Evolutionary conservation across 2,888 invertebrate genomes (phyloP), one percentile per base, ranked within the genome.

Genomic region (Drosophila suboccidentalis): DNA sequence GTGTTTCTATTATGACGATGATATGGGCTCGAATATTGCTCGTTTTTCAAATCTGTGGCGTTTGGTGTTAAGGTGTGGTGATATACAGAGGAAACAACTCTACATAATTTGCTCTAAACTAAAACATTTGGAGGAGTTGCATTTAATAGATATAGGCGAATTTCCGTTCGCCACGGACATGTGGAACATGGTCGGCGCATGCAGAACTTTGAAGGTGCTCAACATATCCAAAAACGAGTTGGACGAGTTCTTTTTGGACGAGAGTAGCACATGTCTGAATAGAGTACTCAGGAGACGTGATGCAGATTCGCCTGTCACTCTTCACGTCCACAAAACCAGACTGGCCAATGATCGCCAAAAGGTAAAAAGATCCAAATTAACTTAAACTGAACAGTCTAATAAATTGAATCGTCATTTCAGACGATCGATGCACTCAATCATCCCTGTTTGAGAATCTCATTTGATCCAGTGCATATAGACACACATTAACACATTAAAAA

Each of bases 161-260:
- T 55, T 43, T 9, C 41, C 10, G 2, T 55, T 19, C 4, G 44
- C 55, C 44, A 11, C 6, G 2, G 44, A 44, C 4, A 15, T 57
- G 2, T 57, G 55, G 55, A 15, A 57, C n/a, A 4, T 44, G 44
- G 36, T 57, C 15, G 34, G 22, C 4, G 34, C 43, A 6, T 44
- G 44, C n/a, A 32, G n/a, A 10, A 11, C 44, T 5, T 44, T 57
- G 11, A 57, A 11, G 22, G 11, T 44, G 10, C 15, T 57, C 10
- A 57, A 44, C 22, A 57, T 57, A 57, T 44, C 44, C 3, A 6
- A 22, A 15, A 57, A 57, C 8, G 5, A 44, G 4, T 36, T 57
- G 34, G 44, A 57, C 0, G n/a, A 22, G 0, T 6, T 8, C 2
- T 57, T 57, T 11, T 34, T 57, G 11, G 34, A 34, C 0, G 34